Conservation (phyloP, 1,140 invertebrate species). For the Tetragnatha versicolor region DNA sequence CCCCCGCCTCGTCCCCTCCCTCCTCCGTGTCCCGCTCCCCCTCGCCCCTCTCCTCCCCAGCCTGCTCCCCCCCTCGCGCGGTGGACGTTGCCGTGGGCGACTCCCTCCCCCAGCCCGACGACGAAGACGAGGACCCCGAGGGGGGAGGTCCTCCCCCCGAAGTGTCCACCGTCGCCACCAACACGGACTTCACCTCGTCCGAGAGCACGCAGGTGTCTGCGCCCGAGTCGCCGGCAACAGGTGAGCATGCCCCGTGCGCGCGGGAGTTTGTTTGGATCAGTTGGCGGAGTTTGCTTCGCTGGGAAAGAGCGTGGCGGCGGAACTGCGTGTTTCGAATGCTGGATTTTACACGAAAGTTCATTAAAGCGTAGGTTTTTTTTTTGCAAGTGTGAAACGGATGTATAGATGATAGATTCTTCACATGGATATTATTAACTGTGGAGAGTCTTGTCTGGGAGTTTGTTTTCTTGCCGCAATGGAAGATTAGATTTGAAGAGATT, state of each 20-base stretch:
- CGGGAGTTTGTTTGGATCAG: background rate
- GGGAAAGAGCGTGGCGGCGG: background rate
- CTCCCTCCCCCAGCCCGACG: slow-evolving; percentile 5
- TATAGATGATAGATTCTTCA: too few species aligned
- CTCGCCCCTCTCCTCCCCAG: slow-evolving; percentile 25
- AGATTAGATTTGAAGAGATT: too few species aligned
- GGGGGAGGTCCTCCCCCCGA: background rate
- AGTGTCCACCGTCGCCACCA: slow-evolving; percentile 50
- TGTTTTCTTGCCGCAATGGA: too few species aligned
- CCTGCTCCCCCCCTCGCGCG: background rate
- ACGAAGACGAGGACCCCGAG: slow-evolving; percentile 16
- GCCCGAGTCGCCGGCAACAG: slow-evolving; percentile 11
- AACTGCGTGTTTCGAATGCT: too few species aligned
- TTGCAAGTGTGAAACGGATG: too few species aligned
- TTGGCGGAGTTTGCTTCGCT: background rate
- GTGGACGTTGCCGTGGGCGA: background rate
- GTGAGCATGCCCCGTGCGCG: background rate
- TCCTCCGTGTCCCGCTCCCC: slow-evolving; percentile 23
- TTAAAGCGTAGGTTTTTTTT: too few species aligned
- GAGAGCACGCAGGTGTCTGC: slow-evolving; percentile 40
- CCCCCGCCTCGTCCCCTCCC: slow-evolving; percentile 25
- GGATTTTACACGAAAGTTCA: too few species aligned
- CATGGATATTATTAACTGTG: too few species aligned
- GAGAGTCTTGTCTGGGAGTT: too few species aligned
- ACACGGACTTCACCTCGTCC: slow-evolving; percentile 48